A percentile compares a stretch with the other conserved stretches of the same genome.
Evolutionary conservation across 2,888 invertebrate species (phyloP).

Genomic region (Empis stercorea): DNA sequence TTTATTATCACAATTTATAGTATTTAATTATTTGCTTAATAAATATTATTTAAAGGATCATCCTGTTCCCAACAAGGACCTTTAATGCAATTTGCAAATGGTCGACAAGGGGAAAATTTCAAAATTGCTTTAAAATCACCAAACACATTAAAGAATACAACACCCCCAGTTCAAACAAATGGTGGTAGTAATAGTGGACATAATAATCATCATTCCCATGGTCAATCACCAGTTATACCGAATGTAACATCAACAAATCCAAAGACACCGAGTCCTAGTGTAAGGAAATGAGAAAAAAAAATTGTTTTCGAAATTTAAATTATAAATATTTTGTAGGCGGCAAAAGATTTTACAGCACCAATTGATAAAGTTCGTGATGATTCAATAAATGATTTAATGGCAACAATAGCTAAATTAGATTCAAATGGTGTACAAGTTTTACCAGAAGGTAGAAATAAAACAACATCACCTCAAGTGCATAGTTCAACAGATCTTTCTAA

Average conservation of each 20-base stretch:
- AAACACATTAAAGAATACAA: conserved; percentile 34
- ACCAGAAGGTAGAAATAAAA: conserved; percentile 42
- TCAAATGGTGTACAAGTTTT: conserved; percentile 70
- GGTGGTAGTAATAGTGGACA: conserved; percentile 9
- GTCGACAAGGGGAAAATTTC: conserved; percentile 36
- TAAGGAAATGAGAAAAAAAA: not conserved
- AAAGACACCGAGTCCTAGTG: conserved; percentile 70
- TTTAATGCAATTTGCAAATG: conserved; percentile 33
- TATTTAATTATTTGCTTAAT: not conserved
- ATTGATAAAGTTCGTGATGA: conserved; percentile 75
- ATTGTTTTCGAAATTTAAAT: not conserved
- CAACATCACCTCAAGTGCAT: conserved; percentile 56
- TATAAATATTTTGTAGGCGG: conserved; percentile 23
- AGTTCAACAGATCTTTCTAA: conserved; percentile 54
- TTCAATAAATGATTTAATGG: conserved; percentile 74
- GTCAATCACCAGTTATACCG: conserved; percentile 30
- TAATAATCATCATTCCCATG: conserved; percentile 16
- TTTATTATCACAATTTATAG: not conserved
- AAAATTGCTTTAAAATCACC: conserved; percentile 37
- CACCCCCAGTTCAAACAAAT: conserved; percentile 28
- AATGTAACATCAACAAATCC: conserved; percentile 63
- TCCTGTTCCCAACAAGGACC: conserved; percentile 32
- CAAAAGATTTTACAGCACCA: conserved; percentile 49
- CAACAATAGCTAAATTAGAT: conserved; percentile 75
- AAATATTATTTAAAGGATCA: conserved; percentile 18